Base-by-base conservation (phyloP, 2,888 invertebrate species). In the Phasia obesa region DNA sequence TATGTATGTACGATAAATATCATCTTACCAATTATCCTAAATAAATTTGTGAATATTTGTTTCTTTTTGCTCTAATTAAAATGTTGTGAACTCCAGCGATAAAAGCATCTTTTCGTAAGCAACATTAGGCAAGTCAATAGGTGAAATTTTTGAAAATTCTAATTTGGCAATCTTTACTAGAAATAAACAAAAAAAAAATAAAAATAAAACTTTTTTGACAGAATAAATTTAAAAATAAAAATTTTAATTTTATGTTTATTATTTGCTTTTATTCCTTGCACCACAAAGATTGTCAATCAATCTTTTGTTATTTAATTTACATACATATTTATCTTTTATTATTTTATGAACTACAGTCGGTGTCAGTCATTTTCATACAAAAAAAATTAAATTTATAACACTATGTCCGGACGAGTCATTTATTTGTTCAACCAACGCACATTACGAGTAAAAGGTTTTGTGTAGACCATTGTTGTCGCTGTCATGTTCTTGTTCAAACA, bases 21-120 rank as follows among this genome's bases (percentile, higher is more conserved):
- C n/a, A n/a, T 57, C 71, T 80, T 49, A 83, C 83, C 83, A 67
- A 65, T 80, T 71, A 15, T 21, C 31, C 51, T 69, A 70, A 31
- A 19, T 44, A 31, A 57, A 62, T 64, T 75, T 64, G 23, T 51
- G 11, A 42, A 9, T 64, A 25, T 51, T 21, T 38, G 5, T 17
- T 35, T 38, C n/a, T n/a, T 21, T 57, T 64, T 70, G 55, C 9
- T 35, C 55, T 70, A 59, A 19, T 75, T 76, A 76, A 71, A 67
- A 11, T 19, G 38, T 75, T 75, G 64, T 47, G 21, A 60, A 67
- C 31, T 71, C 47, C 80, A 71, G 83, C 44, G 62, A 67, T 76
- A 83, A 65, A 71, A 60, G 38, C 70, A 76, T 83, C 74, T 79
- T 79, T 49, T 75, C 57, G 51, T 44, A 42, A 65, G 49, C 64